phyloP scores from a whole-genome alignment of 2,113 vertebrate genomes.

The Globicephala melas region DNA sequence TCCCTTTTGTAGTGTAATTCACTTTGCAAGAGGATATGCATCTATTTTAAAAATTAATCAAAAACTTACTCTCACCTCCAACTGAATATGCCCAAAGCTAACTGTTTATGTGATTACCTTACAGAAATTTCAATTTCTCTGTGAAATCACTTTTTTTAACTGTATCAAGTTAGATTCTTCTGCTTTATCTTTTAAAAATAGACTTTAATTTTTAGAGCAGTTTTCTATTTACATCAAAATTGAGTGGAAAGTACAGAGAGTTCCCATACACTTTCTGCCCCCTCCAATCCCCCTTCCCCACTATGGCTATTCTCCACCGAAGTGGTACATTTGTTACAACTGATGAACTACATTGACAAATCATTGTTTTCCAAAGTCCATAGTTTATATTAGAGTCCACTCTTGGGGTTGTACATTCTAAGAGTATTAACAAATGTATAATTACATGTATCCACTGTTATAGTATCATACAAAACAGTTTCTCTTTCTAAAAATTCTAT shows the following conservation, averaged over 20 bases:
- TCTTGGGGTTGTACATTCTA: background rate
- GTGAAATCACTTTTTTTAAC: background rate
- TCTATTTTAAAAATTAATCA: background rate
- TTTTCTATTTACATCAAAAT: background rate
- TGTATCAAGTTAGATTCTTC: background rate
- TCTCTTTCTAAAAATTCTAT: background rate
- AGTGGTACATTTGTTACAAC: background rate
- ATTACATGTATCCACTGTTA: background rate
- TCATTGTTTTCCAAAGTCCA: background rate
- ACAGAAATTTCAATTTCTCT: background rate
- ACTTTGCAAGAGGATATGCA: background rate
- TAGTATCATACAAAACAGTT: background rate
- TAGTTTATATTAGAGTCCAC: background rate
- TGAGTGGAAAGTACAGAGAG: background rate
- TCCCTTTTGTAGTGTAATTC: background rate
- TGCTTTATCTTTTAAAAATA: background rate
- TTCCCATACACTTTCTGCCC: background rate
- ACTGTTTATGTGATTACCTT: background rate
- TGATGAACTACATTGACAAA: background rate
- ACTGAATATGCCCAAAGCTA: background rate
- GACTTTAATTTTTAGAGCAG: background rate
- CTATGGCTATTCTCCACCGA: background rate
- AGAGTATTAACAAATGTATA: background rate
- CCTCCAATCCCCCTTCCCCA: no score
- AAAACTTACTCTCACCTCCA: background rate